phyloP scores from a whole-genome alignment of 2,888 invertebrate species.

The Physocephala rufipes region DNA sequence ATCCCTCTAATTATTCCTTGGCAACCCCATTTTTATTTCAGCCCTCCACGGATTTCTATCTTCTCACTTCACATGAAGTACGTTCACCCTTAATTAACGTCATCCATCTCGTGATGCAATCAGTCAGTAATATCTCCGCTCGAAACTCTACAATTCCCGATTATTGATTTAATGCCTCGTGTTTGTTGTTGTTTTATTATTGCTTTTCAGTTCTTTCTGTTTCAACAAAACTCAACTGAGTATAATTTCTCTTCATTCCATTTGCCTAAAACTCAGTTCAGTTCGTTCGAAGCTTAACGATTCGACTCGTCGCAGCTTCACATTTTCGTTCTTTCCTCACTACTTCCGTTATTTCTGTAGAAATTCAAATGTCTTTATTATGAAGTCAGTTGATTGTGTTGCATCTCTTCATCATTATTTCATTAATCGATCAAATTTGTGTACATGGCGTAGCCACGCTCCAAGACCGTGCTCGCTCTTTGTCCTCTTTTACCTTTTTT shows the following conservation, averaged over 20 bases:
- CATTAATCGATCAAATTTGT: conserved; percentile 40
- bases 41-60: neutral
- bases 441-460: conserved; percentile 13
- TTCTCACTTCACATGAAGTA: neutral
- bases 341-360: neutral
- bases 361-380: conserved; percentile 37
- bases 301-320: neutral
- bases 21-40: no score
- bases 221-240: neutral
- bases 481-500: neutral
- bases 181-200: neutral
- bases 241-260: neutral
- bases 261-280: neutral
- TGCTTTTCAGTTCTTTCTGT: neutral
- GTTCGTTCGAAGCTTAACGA: neutral
- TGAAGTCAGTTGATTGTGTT: conserved; percentile 33
- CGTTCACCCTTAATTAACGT: conserved; percentile 28
- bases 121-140: neutral
- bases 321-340: no score
- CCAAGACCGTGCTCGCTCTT: neutral
- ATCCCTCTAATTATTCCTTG: no score
- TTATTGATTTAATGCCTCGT: neutral
- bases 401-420: conserved; percentile 27
- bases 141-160: neutral
- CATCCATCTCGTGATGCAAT: conserved; percentile 15